Evolutionary conservation across 2,113 vertebrate species (phyloP).

Genomic region (Takifugu bimaculatus): DNA sequence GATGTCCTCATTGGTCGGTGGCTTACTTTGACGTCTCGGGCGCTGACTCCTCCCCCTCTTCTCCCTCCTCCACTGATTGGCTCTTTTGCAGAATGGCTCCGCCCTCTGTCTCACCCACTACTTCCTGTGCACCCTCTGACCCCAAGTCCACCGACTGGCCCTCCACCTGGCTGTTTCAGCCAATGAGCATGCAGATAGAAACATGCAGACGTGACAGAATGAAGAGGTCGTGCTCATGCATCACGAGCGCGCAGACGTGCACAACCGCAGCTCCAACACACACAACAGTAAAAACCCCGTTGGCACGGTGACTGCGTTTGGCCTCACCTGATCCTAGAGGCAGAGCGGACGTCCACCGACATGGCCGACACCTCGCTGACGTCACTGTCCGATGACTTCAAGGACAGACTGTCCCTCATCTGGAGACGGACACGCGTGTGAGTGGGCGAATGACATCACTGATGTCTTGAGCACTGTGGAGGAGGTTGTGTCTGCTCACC

Average conservation of each 20-base stretch:
- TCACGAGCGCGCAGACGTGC: neutral
- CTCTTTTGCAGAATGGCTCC: conserved; percentile 28
- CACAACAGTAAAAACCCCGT: neutral
- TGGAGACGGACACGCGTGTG: conserved; percentile 11
- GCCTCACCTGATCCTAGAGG: conserved; percentile 84
- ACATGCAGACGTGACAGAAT: conserved; percentile 19
- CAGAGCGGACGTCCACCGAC: conserved; percentile 78
- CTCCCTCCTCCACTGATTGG: conserved; percentile 48
- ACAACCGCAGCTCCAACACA: too few relatives aligned
- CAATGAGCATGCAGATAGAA: conserved; percentile 29
- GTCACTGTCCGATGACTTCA: conserved; percentile 90
- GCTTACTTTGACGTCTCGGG: conserved; percentile 58
- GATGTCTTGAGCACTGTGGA: neutral
- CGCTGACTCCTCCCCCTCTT: conserved; percentile 41
- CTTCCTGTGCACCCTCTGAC: conserved; percentile 34
- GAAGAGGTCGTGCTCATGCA: neutral
- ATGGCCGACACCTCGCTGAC: conserved; percentile 88
- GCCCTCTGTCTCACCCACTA: neutral
- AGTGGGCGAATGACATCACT: conserved; percentile 1
- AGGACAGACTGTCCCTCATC: conserved; percentile 72
- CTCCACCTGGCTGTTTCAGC: conserved; percentile 31
- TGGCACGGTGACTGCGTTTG: neutral
- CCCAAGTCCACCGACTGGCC: conserved; percentile 39
- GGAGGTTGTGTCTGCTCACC: conserved; percentile 64
- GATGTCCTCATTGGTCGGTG: neutral